These are phyloP conservation scores for Podiceps cristatus DNA, from an alignment of 2,113 vertebrate genomes.

Conservation along the genomic window DNA sequence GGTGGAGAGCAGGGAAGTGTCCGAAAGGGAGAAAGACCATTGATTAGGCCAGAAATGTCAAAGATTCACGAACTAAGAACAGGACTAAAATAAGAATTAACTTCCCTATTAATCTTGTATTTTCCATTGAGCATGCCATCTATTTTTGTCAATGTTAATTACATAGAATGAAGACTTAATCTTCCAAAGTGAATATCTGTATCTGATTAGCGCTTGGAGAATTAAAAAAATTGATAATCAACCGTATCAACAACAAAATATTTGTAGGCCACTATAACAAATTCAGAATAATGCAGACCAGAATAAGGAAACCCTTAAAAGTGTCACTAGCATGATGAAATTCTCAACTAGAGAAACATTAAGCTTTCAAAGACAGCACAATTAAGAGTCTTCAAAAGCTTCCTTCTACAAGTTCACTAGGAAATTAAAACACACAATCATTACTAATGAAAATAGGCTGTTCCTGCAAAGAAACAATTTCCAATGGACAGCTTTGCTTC, in stretches of 20 bases:
- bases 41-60: neutral
- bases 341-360: neutral
- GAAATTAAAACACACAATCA: neutral
- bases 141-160: neutral
- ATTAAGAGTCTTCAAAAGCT: neutral
- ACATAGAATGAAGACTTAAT: neutral
- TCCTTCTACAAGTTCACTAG: neutral
- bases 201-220: neutral
- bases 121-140: neutral
- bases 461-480: neutral
- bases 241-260: neutral
- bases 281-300: neutral
- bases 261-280: neutral
- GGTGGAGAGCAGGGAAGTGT: fast-evolving
- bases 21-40: neutral
- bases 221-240: neutral
- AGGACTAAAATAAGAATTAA: neutral
- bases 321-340: neutral
- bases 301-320: neutral
- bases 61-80: neutral
- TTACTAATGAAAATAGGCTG: neutral
- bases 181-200: neutral
- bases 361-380: neutral
- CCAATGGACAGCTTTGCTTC: neutral
- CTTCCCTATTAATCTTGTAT: neutral